Evolutionary conservation across 1,140 invertebrate species (phyloP).

Genomic region (Vanessa tameamea): DNA sequence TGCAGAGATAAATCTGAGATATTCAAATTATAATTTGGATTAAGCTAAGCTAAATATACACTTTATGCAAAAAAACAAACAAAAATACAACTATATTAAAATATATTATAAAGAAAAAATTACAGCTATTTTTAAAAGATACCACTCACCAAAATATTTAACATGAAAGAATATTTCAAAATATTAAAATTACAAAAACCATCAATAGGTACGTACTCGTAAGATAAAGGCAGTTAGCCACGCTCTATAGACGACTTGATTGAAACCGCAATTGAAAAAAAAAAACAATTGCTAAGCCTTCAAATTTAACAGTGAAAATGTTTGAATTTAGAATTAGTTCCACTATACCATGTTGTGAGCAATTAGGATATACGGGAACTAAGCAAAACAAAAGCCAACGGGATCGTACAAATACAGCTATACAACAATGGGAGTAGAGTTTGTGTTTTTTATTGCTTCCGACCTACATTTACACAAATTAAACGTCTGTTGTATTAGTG

Average conservation of each 20-base stretch:
- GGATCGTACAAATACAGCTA: slow-evolving; percentile 16
- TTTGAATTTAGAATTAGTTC: slow-evolving; percentile 10
- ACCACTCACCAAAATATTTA: background rate
- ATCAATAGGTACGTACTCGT: background rate
- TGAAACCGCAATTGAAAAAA: slow-evolving; percentile 1
- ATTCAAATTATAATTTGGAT: no score
- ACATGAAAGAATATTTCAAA: background rate
- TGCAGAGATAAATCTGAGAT: no score
- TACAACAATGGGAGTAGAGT: slow-evolving; percentile 26
- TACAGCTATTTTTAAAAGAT: background rate
- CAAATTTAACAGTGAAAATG: background rate
- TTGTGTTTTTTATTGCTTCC: slow-evolving; percentile 11
- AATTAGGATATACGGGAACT: slow-evolving; percentile 26
- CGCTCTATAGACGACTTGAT: slow-evolving; percentile 8
- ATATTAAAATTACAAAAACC: background rate
- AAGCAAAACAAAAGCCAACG: slow-evolving; percentile 26
- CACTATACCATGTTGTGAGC: background rate
- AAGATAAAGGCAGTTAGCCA: slow-evolving; percentile 3
- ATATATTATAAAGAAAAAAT: no score
- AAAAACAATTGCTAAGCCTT: background rate
- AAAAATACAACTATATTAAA: no score
- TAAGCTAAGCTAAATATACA: no score
- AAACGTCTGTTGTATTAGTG: background rate
- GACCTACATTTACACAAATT: slow-evolving; percentile 19
- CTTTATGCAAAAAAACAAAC: no score